A percentile compares a stretch with the other conserved stretches of the same genome.
Conservation (phyloP, 1,140 invertebrate species). For the Gryllus bimaculatus region DNA sequence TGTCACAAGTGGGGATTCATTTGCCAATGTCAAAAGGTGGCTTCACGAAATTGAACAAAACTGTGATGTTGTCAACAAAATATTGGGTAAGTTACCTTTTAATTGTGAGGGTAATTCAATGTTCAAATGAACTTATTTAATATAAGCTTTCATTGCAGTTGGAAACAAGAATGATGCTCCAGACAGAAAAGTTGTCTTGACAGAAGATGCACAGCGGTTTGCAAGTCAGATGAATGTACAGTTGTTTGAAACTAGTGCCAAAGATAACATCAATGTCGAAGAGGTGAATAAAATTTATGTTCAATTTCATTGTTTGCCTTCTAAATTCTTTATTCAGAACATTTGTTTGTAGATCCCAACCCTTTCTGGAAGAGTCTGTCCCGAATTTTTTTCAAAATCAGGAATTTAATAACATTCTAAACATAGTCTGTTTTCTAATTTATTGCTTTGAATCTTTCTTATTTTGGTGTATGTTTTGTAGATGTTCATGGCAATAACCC, state of each 20-base stretch:
- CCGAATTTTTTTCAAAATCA: too few species aligned
- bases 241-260: slow-evolving; percentile 97
- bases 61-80: slow-evolving; percentile 98
- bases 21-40: slow-evolving; percentile 97
- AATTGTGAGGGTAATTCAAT: neutral
- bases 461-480: slow-evolving; percentile 33
- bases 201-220: slow-evolving; percentile 93
- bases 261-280: slow-evolving; percentile 98
- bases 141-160: slow-evolving; percentile 51
- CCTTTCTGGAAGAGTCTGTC: too few species aligned
- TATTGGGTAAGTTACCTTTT: slow-evolving; percentile 51
- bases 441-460: neutral
- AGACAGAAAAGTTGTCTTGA: slow-evolving; percentile 91
- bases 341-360: too few species aligned
- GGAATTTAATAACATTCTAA: too few species aligned
- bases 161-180: slow-evolving; percentile 99
- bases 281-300: slow-evolving; percentile 48
- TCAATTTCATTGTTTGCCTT: too few species aligned
- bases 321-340: too few species aligned
- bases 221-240: slow-evolving; percentile 94
- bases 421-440: too few species aligned
- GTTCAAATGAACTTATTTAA: neutral
- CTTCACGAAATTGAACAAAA: slow-evolving; percentile 98
- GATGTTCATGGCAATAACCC: slow-evolving; percentile 68
- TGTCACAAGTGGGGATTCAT: slow-evolving; percentile 96